Conservation (phyloP, 92 coral and sea anemone genomes). For the Phymanthus crucifer region DNA sequence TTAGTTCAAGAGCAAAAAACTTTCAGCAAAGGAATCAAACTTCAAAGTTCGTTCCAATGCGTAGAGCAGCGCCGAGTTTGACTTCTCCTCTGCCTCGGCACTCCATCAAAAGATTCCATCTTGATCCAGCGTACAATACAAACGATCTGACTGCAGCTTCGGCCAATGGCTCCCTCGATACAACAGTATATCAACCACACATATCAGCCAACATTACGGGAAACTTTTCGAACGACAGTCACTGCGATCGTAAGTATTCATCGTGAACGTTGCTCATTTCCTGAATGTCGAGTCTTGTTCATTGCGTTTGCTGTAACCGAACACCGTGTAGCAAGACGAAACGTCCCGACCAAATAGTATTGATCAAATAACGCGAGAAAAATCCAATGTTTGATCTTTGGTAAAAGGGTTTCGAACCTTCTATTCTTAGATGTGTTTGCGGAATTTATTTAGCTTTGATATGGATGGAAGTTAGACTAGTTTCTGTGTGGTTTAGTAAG, state of each 20-base stretch:
- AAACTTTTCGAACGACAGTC: constrained; percentile 67
- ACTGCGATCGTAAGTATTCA: constrained; percentile 64
- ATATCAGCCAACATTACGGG: constrained; percentile 66
- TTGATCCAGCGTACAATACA: constrained; percentile 56
- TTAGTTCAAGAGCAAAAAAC: constrained; percentile 21
- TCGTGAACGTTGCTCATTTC: constrained; percentile 22
- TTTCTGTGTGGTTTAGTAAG: not conserved
- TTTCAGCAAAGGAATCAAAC: not conserved
- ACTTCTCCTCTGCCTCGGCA: constrained; percentile 42
- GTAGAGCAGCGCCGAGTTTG: constrained; percentile 27
- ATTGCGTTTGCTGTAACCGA: constrained; percentile 24
- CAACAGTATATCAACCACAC: constrained; percentile 60
- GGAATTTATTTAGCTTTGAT: not conserved
- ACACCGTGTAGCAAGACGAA: constrained; percentile 15
- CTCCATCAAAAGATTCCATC: constrained; percentile 68
- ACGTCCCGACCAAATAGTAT: not conserved
- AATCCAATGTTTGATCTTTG: constrained; percentile 1
- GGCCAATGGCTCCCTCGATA: constrained; percentile 50
- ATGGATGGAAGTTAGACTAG: not conserved
- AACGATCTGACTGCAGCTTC: constrained; percentile 49
- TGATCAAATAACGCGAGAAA: not conserved
- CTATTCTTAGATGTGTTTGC: not conserved
- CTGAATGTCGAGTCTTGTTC: not conserved
- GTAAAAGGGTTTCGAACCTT: not conserved
- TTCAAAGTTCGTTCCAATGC: constrained; percentile 26